Conservation (phyloP, 1,140 invertebrate species). For the Drosophila grimshawi region DNA sequence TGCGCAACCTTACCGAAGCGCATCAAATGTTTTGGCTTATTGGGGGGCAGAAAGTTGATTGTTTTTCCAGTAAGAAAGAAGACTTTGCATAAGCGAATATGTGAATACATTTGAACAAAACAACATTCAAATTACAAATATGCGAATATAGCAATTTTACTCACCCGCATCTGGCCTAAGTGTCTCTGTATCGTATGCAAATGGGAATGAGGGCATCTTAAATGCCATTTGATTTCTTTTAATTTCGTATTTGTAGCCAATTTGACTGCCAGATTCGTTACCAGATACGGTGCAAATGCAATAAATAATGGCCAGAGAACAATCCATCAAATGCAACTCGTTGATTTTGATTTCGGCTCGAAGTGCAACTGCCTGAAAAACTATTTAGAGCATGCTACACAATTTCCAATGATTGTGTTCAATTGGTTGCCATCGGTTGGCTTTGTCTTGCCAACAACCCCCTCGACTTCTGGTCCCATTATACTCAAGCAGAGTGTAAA, state of each 20-base stretch:
- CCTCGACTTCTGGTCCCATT: constrained; percentile 15
- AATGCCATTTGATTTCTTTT: constrained; percentile 58
- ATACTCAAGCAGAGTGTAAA: constrained; percentile 2
- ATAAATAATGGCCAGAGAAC: constrained; percentile 34
- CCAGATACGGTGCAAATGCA: constrained; percentile 19
- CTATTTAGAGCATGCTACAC: constrained; percentile 44
- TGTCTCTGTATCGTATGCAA: constrained; percentile 42
- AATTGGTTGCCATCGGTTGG: constrained; percentile 38
- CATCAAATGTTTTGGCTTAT: constrained; percentile 44
- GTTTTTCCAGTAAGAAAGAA: constrained; percentile 55
- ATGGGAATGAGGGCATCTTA: constrained; percentile 35
- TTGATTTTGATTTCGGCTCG: constrained; percentile 41
- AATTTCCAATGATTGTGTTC: constrained; percentile 70
- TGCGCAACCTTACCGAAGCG: constrained; percentile 9
- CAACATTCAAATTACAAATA: constrained; percentile 48
- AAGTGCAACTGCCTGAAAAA: constrained; percentile 40
- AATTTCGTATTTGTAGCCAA: constrained; percentile 27
- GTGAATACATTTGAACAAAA: constrained; percentile 57
- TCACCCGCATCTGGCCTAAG: background rate
- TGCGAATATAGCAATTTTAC: constrained; percentile 4
- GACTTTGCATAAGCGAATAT: constrained; percentile 80
- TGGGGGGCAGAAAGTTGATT: constrained; percentile 65
- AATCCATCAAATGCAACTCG: constrained; percentile 39
- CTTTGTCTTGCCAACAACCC: constrained; percentile 28
- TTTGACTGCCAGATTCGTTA: constrained; percentile 2